Evolutionary conservation across 2,888 invertebrate genomes (phyloP).

Genomic region (Eucriotettix oculatus): DNA sequence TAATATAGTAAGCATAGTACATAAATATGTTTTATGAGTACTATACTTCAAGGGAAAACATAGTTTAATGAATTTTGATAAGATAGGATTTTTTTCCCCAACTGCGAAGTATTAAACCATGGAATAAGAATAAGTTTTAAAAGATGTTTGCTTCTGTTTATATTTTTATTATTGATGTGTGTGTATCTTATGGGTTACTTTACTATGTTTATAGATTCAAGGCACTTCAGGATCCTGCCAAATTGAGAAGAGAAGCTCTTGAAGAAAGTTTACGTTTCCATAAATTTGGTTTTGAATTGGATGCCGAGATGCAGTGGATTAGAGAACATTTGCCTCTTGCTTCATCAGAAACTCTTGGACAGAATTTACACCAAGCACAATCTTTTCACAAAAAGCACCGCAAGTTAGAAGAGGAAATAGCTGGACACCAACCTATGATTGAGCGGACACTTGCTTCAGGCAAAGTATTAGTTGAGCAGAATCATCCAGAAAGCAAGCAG

Average conservation of each 20-base stretch:
- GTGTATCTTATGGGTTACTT: no score
- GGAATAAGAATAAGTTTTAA: no score
- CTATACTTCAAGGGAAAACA: no score
- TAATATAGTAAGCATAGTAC: no score
- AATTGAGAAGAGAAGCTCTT: conserved; percentile 52
- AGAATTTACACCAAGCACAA: conserved; percentile 83
- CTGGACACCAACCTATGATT: conserved; percentile 70
- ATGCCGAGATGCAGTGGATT: conserved; percentile 90
- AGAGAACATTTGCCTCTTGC: conserved; percentile 74
- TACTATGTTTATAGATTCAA: conserved; percentile 30
- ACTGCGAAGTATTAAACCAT: no score
- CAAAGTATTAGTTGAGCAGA: conserved; percentile 48
- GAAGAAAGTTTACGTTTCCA: conserved; percentile 75
- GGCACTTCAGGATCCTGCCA: conserved; percentile 55
- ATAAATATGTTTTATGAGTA: no score
- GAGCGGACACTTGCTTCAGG: conserved; percentile 72
- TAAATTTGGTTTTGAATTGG: conserved; percentile 85
- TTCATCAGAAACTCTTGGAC: conserved; percentile 54
- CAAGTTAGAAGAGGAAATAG: conserved; percentile 79
- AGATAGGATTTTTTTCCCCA: no score
- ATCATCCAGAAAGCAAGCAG: conserved; percentile 65
- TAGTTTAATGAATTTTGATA: no score
- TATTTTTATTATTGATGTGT: no score
- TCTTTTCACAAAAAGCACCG: conserved; percentile 84
- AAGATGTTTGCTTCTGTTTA: no score